These are phyloP conservation scores for Osedax fenrisi DNA, from an alignment of 2,888 invertebrate genomes.

Conservation along the genomic window DNA sequence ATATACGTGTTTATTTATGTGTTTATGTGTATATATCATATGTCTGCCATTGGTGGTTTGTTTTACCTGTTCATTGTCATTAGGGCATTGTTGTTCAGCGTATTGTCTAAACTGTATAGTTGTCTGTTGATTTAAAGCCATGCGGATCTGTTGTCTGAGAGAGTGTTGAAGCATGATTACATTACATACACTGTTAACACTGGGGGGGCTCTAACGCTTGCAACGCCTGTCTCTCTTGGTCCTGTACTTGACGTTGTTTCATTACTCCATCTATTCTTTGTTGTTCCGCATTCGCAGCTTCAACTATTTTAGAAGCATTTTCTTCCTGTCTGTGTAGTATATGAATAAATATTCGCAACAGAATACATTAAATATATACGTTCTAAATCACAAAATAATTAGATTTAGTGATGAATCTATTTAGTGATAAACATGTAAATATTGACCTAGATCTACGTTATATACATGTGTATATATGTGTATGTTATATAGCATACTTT, in stretches of 20 bases:
- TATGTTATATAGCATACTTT: too few species aligned
- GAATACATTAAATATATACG: too few species aligned
- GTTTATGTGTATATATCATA: too few species aligned
- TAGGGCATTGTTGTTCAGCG: slow-evolving; percentile 75
- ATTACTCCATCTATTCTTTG: slow-evolving; percentile 41
- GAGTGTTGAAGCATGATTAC: neutral
- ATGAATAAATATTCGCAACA: too few species aligned
- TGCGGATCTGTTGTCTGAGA: slow-evolving; percentile 65
- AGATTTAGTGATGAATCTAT: too few species aligned
- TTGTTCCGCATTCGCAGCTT: slow-evolving; percentile 43
- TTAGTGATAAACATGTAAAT: too few species aligned
- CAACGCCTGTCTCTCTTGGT: slow-evolving; percentile 42
- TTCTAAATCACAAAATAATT: too few species aligned
- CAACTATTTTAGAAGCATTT: neutral
- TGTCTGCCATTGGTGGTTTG: too few species aligned
- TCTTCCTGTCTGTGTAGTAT: too few species aligned
- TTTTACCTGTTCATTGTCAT: slow-evolving; percentile 56
- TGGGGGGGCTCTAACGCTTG: slow-evolving; percentile 46
- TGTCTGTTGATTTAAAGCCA: slow-evolving; percentile 74
- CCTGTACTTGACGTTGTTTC: slow-evolving; percentile 44
- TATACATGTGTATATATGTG: too few species aligned
- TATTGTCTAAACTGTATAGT: slow-evolving; percentile 69
- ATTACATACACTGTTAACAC: neutral
- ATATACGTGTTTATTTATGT: too few species aligned
- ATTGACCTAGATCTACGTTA: too few species aligned